phyloP scores from a whole-genome alignment of 1,140 invertebrate genomes.

The Mylabris phalerata region DNA sequence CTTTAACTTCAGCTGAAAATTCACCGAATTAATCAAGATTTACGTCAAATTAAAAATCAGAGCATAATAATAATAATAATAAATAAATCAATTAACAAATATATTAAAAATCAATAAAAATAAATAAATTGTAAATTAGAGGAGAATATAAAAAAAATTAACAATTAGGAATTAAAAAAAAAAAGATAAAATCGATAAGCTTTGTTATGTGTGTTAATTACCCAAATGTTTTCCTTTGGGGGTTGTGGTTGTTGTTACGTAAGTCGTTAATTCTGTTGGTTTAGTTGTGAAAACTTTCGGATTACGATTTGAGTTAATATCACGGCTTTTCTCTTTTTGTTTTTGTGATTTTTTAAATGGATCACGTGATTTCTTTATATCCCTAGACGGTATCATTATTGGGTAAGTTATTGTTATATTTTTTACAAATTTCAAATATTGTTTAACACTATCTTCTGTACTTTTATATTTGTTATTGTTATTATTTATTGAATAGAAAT shows the following conservation, averaged over 20 bases:
- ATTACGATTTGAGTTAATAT: constrained; percentile 43
- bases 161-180: constrained; percentile 5
- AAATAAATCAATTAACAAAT: not conserved
- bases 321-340: constrained; percentile 42
- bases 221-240: constrained; percentile 25
- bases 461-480: constrained; percentile 32
- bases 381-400: constrained; percentile 53
- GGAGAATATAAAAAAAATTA: not conserved
- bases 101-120: not conserved
- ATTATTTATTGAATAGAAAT: constrained; percentile 37
- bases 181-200: constrained; percentile 4
- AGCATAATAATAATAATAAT: not conserved
- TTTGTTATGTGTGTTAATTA: constrained; percentile 24
- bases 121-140: not conserved
- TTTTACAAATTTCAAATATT: constrained; percentile 42
- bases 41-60: not conserved
- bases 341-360: constrained; percentile 41
- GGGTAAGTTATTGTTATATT: constrained; percentile 68
- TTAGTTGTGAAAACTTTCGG: constrained; percentile 29
- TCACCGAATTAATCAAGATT: not conserved
- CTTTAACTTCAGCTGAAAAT: constrained; percentile 45
- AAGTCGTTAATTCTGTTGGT: constrained; percentile 22
- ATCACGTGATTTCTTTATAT: constrained; percentile 45
- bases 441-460: constrained; percentile 30
- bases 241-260: constrained; percentile 22